Conservation (phyloP, 2,797 vertebrate species). For the Diceros bicornis region DNA sequence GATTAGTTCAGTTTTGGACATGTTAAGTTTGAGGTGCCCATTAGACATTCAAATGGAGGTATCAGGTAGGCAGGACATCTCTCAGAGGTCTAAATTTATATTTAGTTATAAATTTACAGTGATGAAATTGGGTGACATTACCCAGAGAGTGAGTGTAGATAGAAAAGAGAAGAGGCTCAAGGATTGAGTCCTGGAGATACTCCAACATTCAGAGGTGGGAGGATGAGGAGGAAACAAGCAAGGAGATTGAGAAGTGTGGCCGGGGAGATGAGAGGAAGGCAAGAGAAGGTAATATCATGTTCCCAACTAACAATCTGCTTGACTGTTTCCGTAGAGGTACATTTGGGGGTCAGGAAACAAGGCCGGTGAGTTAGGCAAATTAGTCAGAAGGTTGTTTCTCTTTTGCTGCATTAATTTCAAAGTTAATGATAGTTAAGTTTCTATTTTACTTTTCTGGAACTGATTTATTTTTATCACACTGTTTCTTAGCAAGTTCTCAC, state of each 20-base stretch:
- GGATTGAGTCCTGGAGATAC: background rate
- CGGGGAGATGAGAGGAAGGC: background rate
- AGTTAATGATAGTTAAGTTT: slow-evolving; percentile 62
- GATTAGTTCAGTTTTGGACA: slow-evolving; percentile 15
- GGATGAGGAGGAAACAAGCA: background rate
- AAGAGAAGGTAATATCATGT: background rate
- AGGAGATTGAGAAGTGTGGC: background rate
- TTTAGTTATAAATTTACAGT: background rate
- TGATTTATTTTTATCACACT: slow-evolving; percentile 72
- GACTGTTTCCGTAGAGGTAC: background rate
- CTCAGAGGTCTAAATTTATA: background rate
- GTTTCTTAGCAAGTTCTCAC: slow-evolving; percentile 65
- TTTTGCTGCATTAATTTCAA: slow-evolving; percentile 60
- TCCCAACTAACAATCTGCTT: background rate
- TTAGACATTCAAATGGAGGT: slow-evolving; percentile 5
- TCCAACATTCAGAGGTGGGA: background rate
- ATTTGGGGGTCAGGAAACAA: slow-evolving; percentile 9
- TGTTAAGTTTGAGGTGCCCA: slow-evolving; percentile 28
- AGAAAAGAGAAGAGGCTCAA: slow-evolving; percentile 6
- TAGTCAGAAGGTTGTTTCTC: slow-evolving; percentile 71
- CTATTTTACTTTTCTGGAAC: slow-evolving; percentile 80
- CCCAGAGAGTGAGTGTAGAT: background rate
- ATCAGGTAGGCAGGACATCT: background rate
- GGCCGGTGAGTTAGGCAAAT: slow-evolving; percentile 50
- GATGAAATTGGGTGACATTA: background rate